A percentile compares a stretch with the other conserved stretches of the same genome.
Conservation (phyloP, 2,797 vertebrate genomes). For the Meriones psammophilus region DNA sequence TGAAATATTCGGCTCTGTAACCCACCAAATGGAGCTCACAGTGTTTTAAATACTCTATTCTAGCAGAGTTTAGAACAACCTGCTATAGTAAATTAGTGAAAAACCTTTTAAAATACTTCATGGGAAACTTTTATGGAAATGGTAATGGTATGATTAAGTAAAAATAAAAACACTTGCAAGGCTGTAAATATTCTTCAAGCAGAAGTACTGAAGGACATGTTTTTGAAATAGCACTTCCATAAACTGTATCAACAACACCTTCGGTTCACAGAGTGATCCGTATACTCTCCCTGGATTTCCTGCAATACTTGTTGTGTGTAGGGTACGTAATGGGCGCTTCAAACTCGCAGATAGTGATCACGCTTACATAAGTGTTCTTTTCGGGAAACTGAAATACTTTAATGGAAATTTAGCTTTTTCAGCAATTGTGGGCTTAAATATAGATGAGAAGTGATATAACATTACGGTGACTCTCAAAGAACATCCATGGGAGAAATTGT, state of each 20-base stretch:
- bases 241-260: conserved; percentile 15
- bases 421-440: not conserved
- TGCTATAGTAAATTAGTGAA: conserved; percentile 41
- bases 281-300: conserved; percentile 6
- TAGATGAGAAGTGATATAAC: not conserved
- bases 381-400: not conserved
- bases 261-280: conserved; percentile 30
- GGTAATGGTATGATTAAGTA: conserved; percentile 10
- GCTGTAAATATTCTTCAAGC: not conserved
- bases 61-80: conserved; percentile 32
- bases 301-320: not conserved
- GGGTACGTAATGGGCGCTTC: not conserved
- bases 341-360: not conserved
- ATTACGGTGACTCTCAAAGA: not conserved
- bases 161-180: conserved; percentile 51
- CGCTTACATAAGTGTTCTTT: not conserved
- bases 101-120: not conserved
- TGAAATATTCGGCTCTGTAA: not conserved
- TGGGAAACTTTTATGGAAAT: conserved; percentile 12
- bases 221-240: not conserved
- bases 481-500: not conserved
- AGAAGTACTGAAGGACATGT: not conserved
- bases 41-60: not conserved
- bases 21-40: not conserved
- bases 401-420: not conserved